Percentiles rank a stretch among this genome's conserved stretches.
These are phyloP conservation scores for Vulpes vulpes DNA, from an alignment of 2,113 vertebrate species.

Conservation along the genomic window DNA sequence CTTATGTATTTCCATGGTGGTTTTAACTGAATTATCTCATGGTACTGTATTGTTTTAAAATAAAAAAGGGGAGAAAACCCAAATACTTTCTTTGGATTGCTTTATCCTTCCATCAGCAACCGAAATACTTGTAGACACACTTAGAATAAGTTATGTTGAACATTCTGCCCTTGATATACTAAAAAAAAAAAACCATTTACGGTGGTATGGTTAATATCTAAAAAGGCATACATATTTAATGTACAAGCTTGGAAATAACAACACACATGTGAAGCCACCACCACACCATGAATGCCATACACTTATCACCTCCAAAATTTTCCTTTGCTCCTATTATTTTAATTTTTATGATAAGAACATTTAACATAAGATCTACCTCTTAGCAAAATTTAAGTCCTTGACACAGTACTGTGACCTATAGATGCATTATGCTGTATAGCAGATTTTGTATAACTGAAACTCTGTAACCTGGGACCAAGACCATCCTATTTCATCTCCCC, in stretches of 20 bases:
- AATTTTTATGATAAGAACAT: neutral
- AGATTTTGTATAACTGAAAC: neutral
- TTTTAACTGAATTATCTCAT: neutral
- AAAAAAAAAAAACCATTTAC: neutral
- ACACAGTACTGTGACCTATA: fast-evolving
- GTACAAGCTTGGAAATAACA: neutral
- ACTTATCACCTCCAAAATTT: neutral
- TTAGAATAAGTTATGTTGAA: neutral
- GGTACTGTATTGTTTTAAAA: neutral
- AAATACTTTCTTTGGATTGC: neutral
- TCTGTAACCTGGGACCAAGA: neutral
- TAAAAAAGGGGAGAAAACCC: neutral
- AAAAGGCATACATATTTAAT: neutral
- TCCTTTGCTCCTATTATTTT: neutral
- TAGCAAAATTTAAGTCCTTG: neutral
- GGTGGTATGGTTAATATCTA: neutral
- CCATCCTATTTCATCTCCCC: too few species aligned
- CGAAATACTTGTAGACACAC: neutral
- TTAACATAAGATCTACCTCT: neutral
- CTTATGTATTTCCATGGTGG: neutral
- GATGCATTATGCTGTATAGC: neutral
- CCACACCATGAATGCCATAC: neutral
- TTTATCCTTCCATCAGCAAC: neutral
- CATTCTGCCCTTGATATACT: too few species aligned
- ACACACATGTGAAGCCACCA: neutral